Base-by-base conservation (phyloP, 30 jellyfish, hydroid and myxozoan species). In the Haliclystus octoradiatus region DNA sequence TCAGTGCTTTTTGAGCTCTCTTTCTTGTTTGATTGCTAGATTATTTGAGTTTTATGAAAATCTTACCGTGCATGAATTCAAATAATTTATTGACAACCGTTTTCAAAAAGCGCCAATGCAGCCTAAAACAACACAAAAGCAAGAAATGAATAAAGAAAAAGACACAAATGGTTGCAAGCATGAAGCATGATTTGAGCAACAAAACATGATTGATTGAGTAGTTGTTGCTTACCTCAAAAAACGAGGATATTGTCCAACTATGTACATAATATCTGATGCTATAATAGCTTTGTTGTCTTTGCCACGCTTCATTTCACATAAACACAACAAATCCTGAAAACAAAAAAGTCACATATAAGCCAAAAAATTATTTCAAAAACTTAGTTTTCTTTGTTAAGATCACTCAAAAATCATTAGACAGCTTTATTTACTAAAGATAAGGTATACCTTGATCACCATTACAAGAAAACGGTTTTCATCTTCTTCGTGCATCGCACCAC, bases 401-500 rank as follows among this genome's bases (percentile, higher is more conserved):
- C n/a, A n/a, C n/a, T n/a, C n/a, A n/a, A n/a, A n/a, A n/a, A n/a
- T n/a, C n/a, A n/a, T n/a, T n/a, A n/a, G n/a, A n/a, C n/a, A n/a
- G n/a, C n/a, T n/a, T n/a, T n/a, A n/a, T n/a, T n/a, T n/a, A n/a
- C n/a, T n/a, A n/a, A n/a, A n/a, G n/a, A n/a, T n/a, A n/a, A n/a
- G n/a, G 57, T 19, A 40, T 81, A 89, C 98, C 91, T 89, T 89
- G 61, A 89, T 89, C 66, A 92, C 96, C 76, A 80, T 92, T 53
- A 92, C 99, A 31, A 92, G 81, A 71, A 92, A 92, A 33, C 96
- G 69, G 61, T 85, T 85, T 63, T 92, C 99, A 34, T 83, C 96
- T 61, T 84, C 96, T 67, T 80, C 99, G 66, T 84, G 95, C 96
- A 92, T 83, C 2, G 99, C 96, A 62, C 99, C 99, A 85, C 95